Evolutionary conservation across 2,888 invertebrate genomes (phyloP).

Genomic region (Halictus ligatus): DNA sequence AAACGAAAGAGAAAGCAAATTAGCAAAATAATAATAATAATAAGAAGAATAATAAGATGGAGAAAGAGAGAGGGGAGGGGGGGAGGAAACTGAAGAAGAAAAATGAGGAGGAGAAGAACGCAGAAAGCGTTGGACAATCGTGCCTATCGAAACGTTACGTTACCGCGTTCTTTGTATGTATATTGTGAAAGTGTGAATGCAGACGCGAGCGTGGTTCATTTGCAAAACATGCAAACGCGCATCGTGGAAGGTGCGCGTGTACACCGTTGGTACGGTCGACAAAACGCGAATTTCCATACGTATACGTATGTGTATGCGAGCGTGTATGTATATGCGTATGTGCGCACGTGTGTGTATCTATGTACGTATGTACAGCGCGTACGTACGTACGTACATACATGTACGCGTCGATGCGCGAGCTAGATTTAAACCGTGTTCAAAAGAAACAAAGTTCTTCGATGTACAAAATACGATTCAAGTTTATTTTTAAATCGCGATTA

Average conservation of each 20-base stretch:
- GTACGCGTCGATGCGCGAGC: conserved; percentile 46
- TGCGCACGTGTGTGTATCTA: not conserved
- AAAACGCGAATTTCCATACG: not conserved
- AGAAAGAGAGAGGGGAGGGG: too few species aligned
- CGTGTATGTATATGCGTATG: not conserved
- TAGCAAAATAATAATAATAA: not conserved
- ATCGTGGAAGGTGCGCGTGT: not conserved
- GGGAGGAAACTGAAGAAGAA: not conserved
- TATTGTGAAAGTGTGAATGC: conserved; percentile 47
- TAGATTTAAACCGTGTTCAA: conserved; percentile 63
- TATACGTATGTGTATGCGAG: not conserved
- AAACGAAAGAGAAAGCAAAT: not conserved
- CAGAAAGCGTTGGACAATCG: conserved; percentile 24
- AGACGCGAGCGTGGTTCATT: conserved; percentile 53
- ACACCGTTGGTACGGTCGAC: not conserved
- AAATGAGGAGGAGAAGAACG: not conserved
- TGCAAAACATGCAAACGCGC: not conserved
- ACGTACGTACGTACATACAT: not conserved
- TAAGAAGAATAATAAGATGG: not conserved
- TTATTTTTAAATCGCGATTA: conserved; percentile 74
- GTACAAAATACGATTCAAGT: conserved; percentile 77
- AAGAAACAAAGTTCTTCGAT: conserved; percentile 66
- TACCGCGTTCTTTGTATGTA: conserved; percentile 50
- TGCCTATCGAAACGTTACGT: conserved; percentile 50
- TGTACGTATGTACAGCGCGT: not conserved